phyloP scores from a whole-genome alignment of 2,113 vertebrate species.

The Cyanocitta stelleri region DNA sequence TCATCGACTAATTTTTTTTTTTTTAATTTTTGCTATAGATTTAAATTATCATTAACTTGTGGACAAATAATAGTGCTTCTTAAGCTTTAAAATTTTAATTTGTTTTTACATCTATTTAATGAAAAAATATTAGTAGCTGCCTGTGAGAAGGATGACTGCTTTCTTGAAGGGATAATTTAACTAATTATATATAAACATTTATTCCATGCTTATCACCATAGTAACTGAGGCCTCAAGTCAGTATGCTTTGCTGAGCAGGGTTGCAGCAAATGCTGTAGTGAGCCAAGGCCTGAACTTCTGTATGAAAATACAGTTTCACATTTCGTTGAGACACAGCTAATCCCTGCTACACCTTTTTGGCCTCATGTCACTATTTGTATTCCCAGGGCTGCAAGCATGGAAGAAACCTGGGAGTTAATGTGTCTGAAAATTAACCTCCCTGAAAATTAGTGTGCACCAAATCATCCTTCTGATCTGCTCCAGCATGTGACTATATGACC shows the following conservation, averaged over 20 bases:
- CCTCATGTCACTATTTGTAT: background rate
- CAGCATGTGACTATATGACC: background rate
- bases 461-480: background rate
- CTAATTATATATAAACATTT: conserved; percentile 42
- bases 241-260: background rate
- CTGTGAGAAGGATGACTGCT: background rate
- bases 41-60: background rate
- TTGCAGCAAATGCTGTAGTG: background rate
- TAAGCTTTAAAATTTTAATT: background rate
- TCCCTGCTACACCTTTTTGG: background rate
- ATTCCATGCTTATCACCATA: conserved; percentile 26
- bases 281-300: background rate
- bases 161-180: conserved; percentile 2
- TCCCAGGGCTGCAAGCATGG: background rate
- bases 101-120: background rate
- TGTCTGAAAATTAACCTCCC: background rate
- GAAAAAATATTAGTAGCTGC: background rate
- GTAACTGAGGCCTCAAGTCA: conserved; percentile 9
- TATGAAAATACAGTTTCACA: background rate
- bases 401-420: background rate
- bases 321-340: background rate
- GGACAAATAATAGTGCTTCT: background rate
- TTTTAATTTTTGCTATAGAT: background rate
- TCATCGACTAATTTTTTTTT: background rate
- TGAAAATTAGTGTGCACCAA: background rate